Base-by-base conservation (phyloP, 2,888 invertebrate genomes). In the Temnothorax ravouxi region DNA sequence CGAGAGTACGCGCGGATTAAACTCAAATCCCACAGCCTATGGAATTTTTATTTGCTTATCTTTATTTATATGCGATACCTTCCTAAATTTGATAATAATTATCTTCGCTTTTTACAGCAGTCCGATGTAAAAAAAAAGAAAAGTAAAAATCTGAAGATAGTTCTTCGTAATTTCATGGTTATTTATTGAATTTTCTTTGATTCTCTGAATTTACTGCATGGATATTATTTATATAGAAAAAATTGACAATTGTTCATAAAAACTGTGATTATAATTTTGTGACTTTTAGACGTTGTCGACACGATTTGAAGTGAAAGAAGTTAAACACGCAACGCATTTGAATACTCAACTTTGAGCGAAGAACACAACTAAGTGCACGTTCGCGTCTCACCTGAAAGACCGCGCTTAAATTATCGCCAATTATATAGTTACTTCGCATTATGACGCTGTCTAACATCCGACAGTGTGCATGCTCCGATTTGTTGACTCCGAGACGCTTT, bases 341-440 rank as follows among this genome's bases (percentile, higher is more conserved):
- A 77, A 29, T 44, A 29, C 21, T n/a, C 29, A 54, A 15, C 66
- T 71, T 66, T 21, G 59, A 56, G 38, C 25, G 25, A 44, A 25
- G 13, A 56, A 56, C 34, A 29, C 25, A 21, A 25, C 15, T 38
- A 66, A 41, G 41, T 34, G 69, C 56, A 44, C 47, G 13, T 47
- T 71, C 47, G 59, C 25, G 50, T 34, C 74, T 59, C 59, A 13
- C 5, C 13, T 71, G 72, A 80, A 72, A 80, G 79, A 72, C 59
- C 79, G 56, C 47, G 69, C 38, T 79, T 59, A 59, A 79, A 34
- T 79, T 79, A 80, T 80, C 74, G 56, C 25, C 79, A 71, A 80
- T 80, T 80, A 80, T 72, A 59, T 61, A 71, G 79, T 80, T 80
- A 80, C 47, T 71, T 59, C 13, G 59, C 47, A 80, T 80, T 80